phyloP scores from a whole-genome alignment of 2,113 vertebrate genomes.

The Tautogolabrus adspersus region DNA sequence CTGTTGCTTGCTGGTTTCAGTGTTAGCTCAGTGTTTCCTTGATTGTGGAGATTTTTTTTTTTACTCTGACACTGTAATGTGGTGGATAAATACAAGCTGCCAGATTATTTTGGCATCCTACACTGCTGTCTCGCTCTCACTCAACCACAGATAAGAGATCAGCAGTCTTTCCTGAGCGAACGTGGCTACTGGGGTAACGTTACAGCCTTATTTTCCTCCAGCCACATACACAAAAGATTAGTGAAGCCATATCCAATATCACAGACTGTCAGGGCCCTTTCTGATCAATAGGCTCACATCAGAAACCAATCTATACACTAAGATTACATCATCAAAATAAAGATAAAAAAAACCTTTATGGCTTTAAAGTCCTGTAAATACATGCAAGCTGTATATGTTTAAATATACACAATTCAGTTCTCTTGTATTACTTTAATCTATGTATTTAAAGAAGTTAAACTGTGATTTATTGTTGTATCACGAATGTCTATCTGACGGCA shows the following conservation, averaged over 20 bases:
- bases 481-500: constrained; percentile 32
- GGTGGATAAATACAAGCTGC: constrained; percentile 73
- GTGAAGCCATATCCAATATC: constrained; percentile 81
- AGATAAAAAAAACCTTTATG: constrained; percentile 23
- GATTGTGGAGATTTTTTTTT: constrained; percentile 62
- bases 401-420: not conserved
- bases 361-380: constrained; percentile 4
- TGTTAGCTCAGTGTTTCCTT: constrained; percentile 47
- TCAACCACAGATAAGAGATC: constrained; percentile 78
- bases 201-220: constrained; percentile 78
- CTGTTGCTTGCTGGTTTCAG: constrained; percentile 2
- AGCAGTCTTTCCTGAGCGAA: constrained; percentile 78
- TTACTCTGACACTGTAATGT: constrained; percentile 64
- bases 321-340: constrained; percentile 75
- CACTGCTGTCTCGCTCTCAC: constrained; percentile 69
- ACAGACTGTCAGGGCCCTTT: constrained; percentile 75
- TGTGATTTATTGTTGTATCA: constrained; percentile 6
- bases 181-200: constrained; percentile 75
- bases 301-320: constrained; percentile 72
- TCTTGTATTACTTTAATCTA: not conserved
- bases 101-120: constrained; percentile 79
- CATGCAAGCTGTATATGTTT: not conserved
- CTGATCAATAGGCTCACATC: constrained; percentile 76
- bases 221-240: constrained; percentile 82
- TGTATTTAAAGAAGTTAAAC: not conserved